Percentiles rank a stretch among this genome's conserved stretches.
phyloP scores from a whole-genome alignment of 1,140 invertebrate species.

The Bombus pyrosoma region DNA sequence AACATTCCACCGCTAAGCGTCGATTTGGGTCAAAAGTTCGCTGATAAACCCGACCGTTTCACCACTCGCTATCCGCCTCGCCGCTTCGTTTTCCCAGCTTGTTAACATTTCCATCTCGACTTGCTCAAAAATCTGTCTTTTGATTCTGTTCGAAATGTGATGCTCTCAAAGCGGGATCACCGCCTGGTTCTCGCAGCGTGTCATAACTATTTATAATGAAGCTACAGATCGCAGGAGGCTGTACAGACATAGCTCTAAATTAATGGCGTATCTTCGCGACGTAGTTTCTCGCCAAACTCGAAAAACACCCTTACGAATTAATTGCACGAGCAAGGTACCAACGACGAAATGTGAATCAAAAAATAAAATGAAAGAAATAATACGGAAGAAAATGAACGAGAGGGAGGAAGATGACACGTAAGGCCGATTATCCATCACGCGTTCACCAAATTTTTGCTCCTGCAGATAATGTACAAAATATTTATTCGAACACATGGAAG shows the following conservation, averaged over 20 bases:
- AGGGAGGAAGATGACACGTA: background rate
- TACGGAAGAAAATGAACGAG: background rate
- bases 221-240: background rate
- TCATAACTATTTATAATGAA: background rate
- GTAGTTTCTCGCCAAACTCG: background rate
- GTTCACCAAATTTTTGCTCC: background rate
- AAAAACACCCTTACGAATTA: background rate
- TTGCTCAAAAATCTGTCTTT: background rate
- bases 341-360: background rate
- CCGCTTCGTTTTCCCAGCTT: background rate
- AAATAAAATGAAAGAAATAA: background rate
- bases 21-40: constrained; percentile 33
- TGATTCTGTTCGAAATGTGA: background rate
- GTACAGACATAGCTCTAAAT: background rate
- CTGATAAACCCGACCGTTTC: constrained; percentile 12
- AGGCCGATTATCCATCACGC: background rate
- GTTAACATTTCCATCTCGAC: background rate
- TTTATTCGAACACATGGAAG: background rate
- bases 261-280: background rate
- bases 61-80: background rate
- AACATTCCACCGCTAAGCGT: background rate
- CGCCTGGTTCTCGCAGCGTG: background rate
- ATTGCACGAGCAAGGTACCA: constrained; percentile 13
- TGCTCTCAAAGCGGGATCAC: background rate
- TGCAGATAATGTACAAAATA: background rate